Evolutionary conservation across 2,888 invertebrate species (phyloP), one percentile per base, ranked within the genome.

Genomic region (Folsomia candida): DNA sequence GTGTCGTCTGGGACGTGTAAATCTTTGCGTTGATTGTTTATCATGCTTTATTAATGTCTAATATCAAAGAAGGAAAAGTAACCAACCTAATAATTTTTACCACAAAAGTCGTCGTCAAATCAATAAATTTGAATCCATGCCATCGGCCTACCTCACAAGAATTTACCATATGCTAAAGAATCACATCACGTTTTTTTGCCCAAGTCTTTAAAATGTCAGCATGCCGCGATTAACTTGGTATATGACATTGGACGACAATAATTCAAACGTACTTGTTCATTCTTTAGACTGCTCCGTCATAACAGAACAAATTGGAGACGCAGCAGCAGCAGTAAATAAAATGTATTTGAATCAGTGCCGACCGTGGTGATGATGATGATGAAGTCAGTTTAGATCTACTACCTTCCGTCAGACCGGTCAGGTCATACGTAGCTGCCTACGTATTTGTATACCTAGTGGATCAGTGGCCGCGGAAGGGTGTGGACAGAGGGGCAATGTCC

Each of bases 171-270:
- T n/a, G n/a, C n/a, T n/a, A n/a, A n/a, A n/a, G n/a, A 37, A 37
- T 37, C 37, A 37, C 4, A 37, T 37, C 37, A 37, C 25, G 54
- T 65, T 54, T 26, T 65, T 65, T 54, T 26, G 11, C 14, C 20
- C 14, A 65, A 22, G 57, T 65, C 29, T 65, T 65, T 54, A 65
- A 65, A 47, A 25, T 65, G 65, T 65, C 65, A 65, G 25, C 65
- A 65, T n/a, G 54, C 54, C 4, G n/a, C 18, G 18, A 65, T 65
- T 25, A 54, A 54, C 54, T 54, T 51, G 26, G 47, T 51, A 54
- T 65, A 54, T 25, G 54, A 65, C 65, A 65, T 26, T 14, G 27
- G 20, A 54, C 20, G 22, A 54, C 18, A 18, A 54, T 54, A 54
- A 54, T 22, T 54, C 54, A 54, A 6, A 18, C 14, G 37, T 37